These are phyloP conservation scores for Mechanitis messenoides DNA, from an alignment of 2,888 invertebrate genomes.

Conservation along the genomic window DNA sequence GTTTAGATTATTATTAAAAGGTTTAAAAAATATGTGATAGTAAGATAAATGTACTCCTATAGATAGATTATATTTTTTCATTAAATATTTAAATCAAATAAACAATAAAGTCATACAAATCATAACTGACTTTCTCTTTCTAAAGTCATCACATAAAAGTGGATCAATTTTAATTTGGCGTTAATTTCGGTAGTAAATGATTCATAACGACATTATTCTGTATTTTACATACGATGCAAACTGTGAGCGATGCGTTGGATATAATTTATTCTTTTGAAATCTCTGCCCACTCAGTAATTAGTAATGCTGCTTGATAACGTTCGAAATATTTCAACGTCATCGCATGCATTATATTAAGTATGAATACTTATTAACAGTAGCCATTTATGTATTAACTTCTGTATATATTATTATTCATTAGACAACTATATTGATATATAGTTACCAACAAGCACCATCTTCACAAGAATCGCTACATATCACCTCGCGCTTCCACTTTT, in stretches of 20 bases:
- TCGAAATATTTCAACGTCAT: conserved; percentile 14
- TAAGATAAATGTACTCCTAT: conserved; percentile 1
- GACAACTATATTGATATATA: background rate
- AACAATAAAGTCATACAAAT: conserved; percentile 22
- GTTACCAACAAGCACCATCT: background rate
- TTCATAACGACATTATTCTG: conserved; percentile 31
- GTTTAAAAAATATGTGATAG: conserved; percentile 7
- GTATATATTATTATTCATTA: conserved; percentile 4
- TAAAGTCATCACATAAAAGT: conserved; percentile 27
- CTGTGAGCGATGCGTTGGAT: conserved; percentile 22
- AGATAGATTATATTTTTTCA: conserved; percentile 7
- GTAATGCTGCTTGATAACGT: conserved; percentile 15
- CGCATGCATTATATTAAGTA: background rate
- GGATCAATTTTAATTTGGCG: conserved; percentile 32
- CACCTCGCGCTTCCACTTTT: conserved; percentile 15
- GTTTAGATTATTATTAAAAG: conserved; percentile 56
- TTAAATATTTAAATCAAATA: conserved; percentile 12
- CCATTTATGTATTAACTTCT: conserved; percentile 4
- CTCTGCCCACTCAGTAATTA: conserved; percentile 18
- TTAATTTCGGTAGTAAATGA: conserved; percentile 33
- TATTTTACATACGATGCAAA: conserved; percentile 15
- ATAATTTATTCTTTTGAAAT: conserved; percentile 27
- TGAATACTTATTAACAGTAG: conserved; percentile 5
- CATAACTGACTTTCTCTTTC: conserved; percentile 33
- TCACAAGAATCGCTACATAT: background rate